Percentiles rank a stretch among this genome's conserved stretches.
phyloP scores from a whole-genome alignment of 2,888 invertebrate species.

The Nesidiocoris tenuis region DNA sequence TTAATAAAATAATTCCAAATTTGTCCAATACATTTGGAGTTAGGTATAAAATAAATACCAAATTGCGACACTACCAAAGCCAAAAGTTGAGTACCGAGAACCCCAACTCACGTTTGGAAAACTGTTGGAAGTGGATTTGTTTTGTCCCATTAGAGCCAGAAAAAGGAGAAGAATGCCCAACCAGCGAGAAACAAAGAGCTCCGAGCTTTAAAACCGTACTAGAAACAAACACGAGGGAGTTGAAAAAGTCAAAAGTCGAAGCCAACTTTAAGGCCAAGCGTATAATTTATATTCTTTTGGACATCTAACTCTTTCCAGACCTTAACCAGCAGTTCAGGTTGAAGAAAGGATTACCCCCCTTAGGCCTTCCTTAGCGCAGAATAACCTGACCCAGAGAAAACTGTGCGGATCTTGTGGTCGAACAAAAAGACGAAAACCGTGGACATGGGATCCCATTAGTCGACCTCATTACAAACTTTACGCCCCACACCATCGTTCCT shows the following conservation, averaged over 20 bases:
- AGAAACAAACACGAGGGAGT: background rate
- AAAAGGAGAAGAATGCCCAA: no score
- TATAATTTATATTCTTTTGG: background rate
- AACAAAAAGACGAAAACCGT: conserved; percentile 21
- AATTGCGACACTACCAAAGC: no score
- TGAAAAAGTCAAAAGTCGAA: background rate
- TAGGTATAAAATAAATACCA: no score
- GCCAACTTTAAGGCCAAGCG: background rate
- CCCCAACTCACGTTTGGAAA: no score
- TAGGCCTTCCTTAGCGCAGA: no score
- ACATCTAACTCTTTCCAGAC: background rate
- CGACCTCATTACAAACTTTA: conserved; percentile 20
- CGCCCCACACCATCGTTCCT: background rate
- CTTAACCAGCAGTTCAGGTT: background rate
- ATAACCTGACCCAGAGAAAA: no score
- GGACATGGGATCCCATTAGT: conserved; percentile 15
- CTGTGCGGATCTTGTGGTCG: background rate
- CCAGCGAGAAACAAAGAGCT: background rate
- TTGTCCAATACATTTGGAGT: no score
- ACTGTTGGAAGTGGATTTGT: no score
- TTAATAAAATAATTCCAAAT: no score
- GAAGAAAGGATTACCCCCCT: background rate
- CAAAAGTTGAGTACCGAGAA: no score
- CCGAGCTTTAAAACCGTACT: background rate
- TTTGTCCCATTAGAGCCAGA: no score